Evolutionary conservation across 1,140 invertebrate species (phyloP).

Genomic region (Brachionus paranguensis): DNA sequence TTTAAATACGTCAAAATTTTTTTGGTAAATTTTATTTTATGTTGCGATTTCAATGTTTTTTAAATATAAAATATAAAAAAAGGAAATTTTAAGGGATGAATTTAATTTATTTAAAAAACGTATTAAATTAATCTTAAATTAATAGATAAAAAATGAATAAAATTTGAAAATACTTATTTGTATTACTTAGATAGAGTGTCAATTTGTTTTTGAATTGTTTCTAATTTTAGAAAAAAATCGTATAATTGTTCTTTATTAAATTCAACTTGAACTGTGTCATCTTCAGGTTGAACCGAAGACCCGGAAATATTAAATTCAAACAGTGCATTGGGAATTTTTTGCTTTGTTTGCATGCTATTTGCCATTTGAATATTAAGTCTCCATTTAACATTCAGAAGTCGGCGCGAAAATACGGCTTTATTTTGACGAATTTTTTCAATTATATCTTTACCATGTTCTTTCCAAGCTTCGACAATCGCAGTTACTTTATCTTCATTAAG

Average conservation of each 20-base stretch:
- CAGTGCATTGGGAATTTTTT: slow-evolving; percentile 13
- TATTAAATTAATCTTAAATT: background rate
- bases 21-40: too few species aligned
- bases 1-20: too few species aligned
- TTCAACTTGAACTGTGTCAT: slow-evolving; percentile 1
- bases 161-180: background rate
- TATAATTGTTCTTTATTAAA: slow-evolving; percentile 27
- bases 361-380: slow-evolving; percentile 34
- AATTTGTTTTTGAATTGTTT: slow-evolving; percentile 26
- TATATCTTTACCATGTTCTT: slow-evolving; percentile 29
- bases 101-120: background rate
- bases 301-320: slow-evolving; percentile 11
- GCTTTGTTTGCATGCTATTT: background rate
- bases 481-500: background rate
- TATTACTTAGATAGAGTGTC: background rate
- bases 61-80: background rate
- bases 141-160: background rate
- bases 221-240: slow-evolving; percentile 27
- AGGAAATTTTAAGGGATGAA: background rate
- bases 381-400: slow-evolving; percentile 16
- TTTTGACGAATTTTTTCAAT: slow-evolving; percentile 27
- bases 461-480: background rate
- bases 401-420: slow-evolving; percentile 7
- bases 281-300: background rate
- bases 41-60: too few species aligned